Evolutionary conservation across 2,888 invertebrate species (phyloP), one percentile per base, ranked within the genome.

Genomic region (Leptinotarsa tumamoca): DNA sequence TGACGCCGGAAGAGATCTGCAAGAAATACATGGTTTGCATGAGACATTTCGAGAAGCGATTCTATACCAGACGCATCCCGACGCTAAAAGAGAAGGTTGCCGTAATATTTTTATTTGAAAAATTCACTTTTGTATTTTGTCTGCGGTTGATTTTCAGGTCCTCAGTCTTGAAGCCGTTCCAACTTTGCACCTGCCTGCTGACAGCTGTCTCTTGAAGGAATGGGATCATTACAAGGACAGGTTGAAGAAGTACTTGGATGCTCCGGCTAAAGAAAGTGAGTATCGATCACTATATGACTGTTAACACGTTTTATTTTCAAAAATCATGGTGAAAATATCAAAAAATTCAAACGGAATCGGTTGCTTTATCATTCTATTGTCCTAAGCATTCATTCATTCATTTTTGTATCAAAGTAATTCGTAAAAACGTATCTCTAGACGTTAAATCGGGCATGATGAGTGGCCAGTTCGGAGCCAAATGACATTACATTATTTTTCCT

Each of bases 1-100:
- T 69, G 69, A 69, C 33, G 56, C 33, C 21, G 49, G 33, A 54
- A 5, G 67, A 67, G 23, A 54, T 54, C n/a, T 13, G 33, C 13
- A 21, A 17, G 33, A 18, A 43, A 43, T 72, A 72, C 13, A 33
- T 72, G 49, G 72, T 72, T 33, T 72, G 72, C 49, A 52, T 49
- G 52, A 72, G 21, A 43, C 72, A 72, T 17, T 72, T 72, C 43
- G 72, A 72, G 58, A 27, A 14, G 18, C 27, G 56, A 2, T 72
- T 58, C 56, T 72, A 67, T 15, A 15, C 49, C 51, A 54, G 63
- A 10, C 21, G 50, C 1, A 10, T 63, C n/a, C 43, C 63, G 13
- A 7, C 43, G 27, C n/a, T 33, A 18, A 15, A 17, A 43, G 23
- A 66, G 17, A 49, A 49, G 66, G 63, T 63, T 0, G 33, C 7